Base-by-base conservation (phyloP, 2,888 invertebrate genomes). In the Sesamia inferens region DNA sequence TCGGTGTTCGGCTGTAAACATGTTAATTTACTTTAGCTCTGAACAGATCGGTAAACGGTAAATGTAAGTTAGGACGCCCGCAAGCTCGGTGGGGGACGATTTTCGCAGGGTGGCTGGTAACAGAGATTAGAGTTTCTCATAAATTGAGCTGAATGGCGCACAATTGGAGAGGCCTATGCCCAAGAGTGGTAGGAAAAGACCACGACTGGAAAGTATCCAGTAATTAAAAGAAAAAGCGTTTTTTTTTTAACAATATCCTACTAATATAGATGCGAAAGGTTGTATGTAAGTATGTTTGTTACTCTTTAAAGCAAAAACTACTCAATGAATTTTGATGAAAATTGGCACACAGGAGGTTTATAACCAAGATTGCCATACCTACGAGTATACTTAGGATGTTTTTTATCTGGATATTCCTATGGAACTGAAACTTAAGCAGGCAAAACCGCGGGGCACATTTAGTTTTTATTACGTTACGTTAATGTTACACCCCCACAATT, bases 401-500 rank as follows among this genome's bases (percentile, higher is more conserved):
- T 39, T 39, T 39, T 39, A 39, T 39, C 39, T 5, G 39, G 39
- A 39, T 19, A 24, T 2, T 31, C 31, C 3, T 31, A 31, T 31
- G 31, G 31, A 31, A 31, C 3, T 31, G 31, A 31, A 31, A 31
- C 31, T 31, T 31, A 31, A 2, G 31, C 31, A 31, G 31, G 31
- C 31, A 3, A 31, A 31, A 31, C 3, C 31, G 31, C 31, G 31
- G 31, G 31, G 31, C 31, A 31, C 3, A 31, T 1, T 31, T 31
- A 31, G 31, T 31, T 31, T 31, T 31, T 31, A 31, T 2, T 24
- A 5, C 19, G n/a, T 42, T 22, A 4, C 39, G 39, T 39, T 39
- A 19, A 48, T 51, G 24, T 31, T 10, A 6, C 16, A 22, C 3
- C 61, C 22, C 16, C 8, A 4, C 44, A 81, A 54, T 80, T 47